phyloP scores from a whole-genome alignment of 1,140 invertebrate genomes.

The Anastrepha obliqua region DNA sequence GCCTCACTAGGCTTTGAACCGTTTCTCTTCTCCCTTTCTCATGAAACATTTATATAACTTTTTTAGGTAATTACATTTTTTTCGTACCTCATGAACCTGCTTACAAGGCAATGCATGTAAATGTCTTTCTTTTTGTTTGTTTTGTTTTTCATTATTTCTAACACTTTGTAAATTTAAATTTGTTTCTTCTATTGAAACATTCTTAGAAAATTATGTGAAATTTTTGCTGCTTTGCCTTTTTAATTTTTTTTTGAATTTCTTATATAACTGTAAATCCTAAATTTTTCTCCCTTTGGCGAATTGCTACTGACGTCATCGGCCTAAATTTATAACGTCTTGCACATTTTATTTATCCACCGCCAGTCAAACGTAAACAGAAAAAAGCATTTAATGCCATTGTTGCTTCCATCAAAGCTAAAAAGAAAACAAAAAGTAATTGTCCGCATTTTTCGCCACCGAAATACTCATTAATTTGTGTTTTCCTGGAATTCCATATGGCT shows the following conservation, averaged over 20 bases:
- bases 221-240: not conserved
- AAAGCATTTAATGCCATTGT: not conserved
- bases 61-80: too few relatives aligned
- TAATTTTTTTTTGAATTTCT: not conserved
- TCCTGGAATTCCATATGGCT: not conserved
- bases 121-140: too few relatives aligned
- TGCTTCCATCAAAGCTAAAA: not conserved
- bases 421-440: not conserved
- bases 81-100: too few relatives aligned
- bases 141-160: too few relatives aligned
- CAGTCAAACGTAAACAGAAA: conserved; percentile 34
- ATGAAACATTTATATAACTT: too few relatives aligned
- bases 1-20: too few relatives aligned
- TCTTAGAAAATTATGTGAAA: too few relatives aligned
- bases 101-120: too few relatives aligned
- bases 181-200: too few relatives aligned
- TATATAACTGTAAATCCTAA: not conserved
- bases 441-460: not conserved
- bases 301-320: conserved; percentile 17
- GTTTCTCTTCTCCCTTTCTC: too few relatives aligned
- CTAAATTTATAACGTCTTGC: conserved; percentile 16
- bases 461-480: conserved; percentile 3
- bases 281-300: not conserved
- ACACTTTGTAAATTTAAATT: too few relatives aligned
- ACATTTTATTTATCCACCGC: conserved; percentile 3